Evolutionary conservation across 2,797 vertebrate genomes (phyloP).

Genomic region (Dendrocincla fuliginosa): DNA sequence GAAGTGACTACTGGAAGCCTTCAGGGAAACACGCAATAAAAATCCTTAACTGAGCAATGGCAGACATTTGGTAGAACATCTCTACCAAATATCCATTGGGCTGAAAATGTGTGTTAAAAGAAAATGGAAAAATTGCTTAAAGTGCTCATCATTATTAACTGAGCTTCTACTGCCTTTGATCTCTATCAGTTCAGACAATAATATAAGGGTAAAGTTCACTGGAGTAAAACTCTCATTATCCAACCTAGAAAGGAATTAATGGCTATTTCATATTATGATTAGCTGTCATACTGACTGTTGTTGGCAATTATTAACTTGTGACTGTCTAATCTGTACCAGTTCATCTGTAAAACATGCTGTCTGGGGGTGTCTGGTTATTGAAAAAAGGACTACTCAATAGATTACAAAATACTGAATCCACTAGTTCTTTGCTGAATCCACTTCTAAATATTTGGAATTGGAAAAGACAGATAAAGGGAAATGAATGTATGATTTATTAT

Average conservation of each 20-base stretch:
- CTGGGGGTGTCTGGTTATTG: not conserved
- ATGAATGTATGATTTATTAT: not conserved
- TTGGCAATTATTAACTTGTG: not conserved
- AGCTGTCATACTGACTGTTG: not conserved
- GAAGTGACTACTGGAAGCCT: not conserved
- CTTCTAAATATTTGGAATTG: not conserved
- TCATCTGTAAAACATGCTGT: not conserved
- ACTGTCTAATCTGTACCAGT: not conserved
- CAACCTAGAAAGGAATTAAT: not conserved
- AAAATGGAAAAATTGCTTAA: not conserved
- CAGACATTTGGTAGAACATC: not conserved
- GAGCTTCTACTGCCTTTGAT: not conserved
- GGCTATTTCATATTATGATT: not conserved
- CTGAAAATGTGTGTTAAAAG: not conserved
- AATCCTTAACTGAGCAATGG: not conserved
- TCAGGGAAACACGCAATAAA: not conserved
- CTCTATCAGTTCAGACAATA: not conserved
- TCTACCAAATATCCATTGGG: not conserved
- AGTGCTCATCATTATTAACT: not conserved
- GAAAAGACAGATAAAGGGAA: not conserved
- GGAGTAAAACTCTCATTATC: not conserved
- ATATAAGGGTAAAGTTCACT: not conserved
- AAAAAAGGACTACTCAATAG: not conserved
- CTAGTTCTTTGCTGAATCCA: not conserved
- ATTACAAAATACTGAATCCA: not conserved